Percentiles rank a stretch among this genome's conserved stretches.
Evolutionary conservation across 2,888 invertebrate species (phyloP).

Genomic region (Tubulanus polymorphus): DNA sequence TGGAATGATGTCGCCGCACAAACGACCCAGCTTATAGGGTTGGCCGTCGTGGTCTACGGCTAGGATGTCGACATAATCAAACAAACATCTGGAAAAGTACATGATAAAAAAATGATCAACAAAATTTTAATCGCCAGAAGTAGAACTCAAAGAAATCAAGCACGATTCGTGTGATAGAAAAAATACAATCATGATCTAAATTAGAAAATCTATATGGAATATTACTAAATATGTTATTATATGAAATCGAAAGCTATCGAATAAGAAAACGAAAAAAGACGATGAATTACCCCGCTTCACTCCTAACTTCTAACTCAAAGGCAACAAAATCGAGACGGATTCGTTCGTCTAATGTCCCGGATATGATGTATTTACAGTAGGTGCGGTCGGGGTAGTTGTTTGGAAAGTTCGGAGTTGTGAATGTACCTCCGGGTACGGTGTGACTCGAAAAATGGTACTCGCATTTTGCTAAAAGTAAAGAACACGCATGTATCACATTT

Average conservation of each 20-base stretch:
- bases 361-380: conserved; percentile 39
- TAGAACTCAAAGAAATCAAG: conserved; percentile 41
- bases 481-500: too few relatives aligned
- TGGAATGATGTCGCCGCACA: conserved; percentile 37
- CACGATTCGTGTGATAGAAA: too few relatives aligned
- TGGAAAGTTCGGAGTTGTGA: conserved; percentile 41
- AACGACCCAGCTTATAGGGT: conserved; percentile 32
- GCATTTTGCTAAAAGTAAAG: too few relatives aligned
- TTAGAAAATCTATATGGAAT: too few relatives aligned
- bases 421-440: conserved; percentile 28
- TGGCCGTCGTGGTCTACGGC: conserved; percentile 29
- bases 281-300: conserved; percentile 15
- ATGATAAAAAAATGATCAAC: conserved; percentile 7
- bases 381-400: conserved; percentile 33
- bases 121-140: too few relatives aligned
- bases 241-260: background rate
- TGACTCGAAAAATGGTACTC: conserved; percentile 23
- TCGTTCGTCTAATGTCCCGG: conserved; percentile 34
- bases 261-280: too few relatives aligned
- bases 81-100: conserved; percentile 36
- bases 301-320: conserved; percentile 17
- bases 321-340: conserved; percentile 28
- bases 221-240: too few relatives aligned
- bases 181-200: too few relatives aligned
- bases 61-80: conserved; percentile 45